Conservation (phyloP, 2,113 vertebrate species). For the Mirounga angustirostris region DNA sequence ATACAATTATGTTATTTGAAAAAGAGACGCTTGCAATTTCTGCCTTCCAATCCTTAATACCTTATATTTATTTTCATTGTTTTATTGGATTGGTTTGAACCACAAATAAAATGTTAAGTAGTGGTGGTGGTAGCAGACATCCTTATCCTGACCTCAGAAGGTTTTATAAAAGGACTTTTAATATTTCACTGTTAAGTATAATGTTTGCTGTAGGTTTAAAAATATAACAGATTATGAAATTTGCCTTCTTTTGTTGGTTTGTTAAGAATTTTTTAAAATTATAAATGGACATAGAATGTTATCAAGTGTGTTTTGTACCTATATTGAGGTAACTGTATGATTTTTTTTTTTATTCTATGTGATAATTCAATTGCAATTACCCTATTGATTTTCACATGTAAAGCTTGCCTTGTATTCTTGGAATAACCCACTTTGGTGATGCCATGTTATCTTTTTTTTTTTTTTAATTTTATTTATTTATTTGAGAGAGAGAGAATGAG, state of each 20-base stretch:
- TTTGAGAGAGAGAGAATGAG: too few species aligned
- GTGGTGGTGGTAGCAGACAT: too few species aligned
- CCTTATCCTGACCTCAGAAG: neutral
- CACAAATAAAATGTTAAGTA: neutral
- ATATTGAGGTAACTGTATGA: neutral
- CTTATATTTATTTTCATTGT: neutral
- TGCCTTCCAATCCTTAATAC: neutral
- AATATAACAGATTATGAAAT: neutral
- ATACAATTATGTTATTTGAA: neutral
- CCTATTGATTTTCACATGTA: neutral
- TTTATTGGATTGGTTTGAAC: neutral
- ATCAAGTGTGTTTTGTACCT: neutral
- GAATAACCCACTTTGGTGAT: neutral
- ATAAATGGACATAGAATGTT: neutral
- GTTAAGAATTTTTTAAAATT: neutral
- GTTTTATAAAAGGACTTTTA: neutral
- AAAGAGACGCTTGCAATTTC: neutral
- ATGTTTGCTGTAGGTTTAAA: neutral
- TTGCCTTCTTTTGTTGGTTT: neutral
- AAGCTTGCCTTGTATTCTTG: conserved; percentile 23
- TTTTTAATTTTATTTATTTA: too few species aligned
- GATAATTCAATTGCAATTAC: neutral
- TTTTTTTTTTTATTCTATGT: conserved; percentile 32
- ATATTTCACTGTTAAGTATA: neutral
- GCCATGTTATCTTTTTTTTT: neutral